A percentile compares a stretch with the other conserved stretches of the same genome.
These are phyloP conservation scores for Myopa tessellatipennis DNA, from an alignment of 2,888 invertebrate genomes.

Conservation along the genomic window DNA sequence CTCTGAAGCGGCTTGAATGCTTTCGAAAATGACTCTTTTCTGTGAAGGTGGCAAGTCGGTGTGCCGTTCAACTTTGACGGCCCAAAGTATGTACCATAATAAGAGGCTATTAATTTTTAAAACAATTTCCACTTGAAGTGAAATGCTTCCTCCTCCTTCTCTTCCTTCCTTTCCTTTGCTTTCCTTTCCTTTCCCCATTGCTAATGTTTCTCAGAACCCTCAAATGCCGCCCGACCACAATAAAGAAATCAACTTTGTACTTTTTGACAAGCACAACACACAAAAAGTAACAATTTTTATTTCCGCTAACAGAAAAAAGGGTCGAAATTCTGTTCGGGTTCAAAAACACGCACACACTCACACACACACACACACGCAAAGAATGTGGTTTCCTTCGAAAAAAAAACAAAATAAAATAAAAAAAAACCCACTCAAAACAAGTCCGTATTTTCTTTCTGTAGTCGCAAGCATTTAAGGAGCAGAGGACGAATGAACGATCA, in stretches of 20 bases:
- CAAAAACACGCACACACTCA: background rate
- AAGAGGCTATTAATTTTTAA: slow-evolving; percentile 39
- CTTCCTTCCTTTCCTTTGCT: background rate
- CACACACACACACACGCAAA: background rate
- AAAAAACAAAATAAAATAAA: background rate
- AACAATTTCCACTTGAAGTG: slow-evolving; percentile 10
- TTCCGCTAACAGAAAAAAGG: slow-evolving; percentile 23
- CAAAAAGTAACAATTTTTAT: slow-evolving; percentile 4
- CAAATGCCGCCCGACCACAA: slow-evolving; percentile 35
- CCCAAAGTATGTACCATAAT: slow-evolving; percentile 24
- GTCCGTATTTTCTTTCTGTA: background rate
- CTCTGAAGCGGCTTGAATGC: no score
- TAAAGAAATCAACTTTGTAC: slow-evolving; percentile 40
- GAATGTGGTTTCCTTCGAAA: slow-evolving; percentile 1
- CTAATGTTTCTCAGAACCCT: background rate
- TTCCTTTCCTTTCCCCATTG: no score
- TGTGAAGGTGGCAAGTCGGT: background rate
- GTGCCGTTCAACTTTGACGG: background rate
- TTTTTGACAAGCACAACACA: slow-evolving; percentile 4
- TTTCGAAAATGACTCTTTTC: no score
- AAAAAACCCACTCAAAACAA: slow-evolving; percentile 11
- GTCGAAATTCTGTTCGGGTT: slow-evolving; percentile 23
- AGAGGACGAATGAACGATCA: background rate
- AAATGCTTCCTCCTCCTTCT: background rate
- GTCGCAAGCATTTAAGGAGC: slow-evolving; percentile 3